Evolutionary conservation across 1,140 invertebrate genomes (phyloP), one percentile per base, ranked within the genome.

Genomic region (Wasmannia auropunctata): DNA sequence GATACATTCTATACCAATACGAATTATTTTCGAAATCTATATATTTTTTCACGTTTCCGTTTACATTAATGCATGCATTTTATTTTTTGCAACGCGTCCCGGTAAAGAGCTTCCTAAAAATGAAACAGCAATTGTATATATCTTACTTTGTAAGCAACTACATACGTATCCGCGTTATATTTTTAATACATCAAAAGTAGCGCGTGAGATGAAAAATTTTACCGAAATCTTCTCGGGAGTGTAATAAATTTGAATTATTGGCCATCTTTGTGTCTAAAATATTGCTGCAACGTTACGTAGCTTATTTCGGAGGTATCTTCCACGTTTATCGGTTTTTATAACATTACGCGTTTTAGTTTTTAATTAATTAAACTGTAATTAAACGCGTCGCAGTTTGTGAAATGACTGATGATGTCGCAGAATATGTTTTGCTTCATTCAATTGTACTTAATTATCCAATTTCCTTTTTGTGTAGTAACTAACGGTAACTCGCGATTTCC

Each of bases 371-470:
- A 22, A 31, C 22, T 80, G 6, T 10, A 70, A 70, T 43, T 22
- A 34, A 83, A 19, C 8, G 14, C 16, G 5, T 6, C 31, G 19
- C 31, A 25, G 5, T 22, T 49, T 51, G n/a, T 37, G 8, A 22
- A 63, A 79, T 25, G 19, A n/a, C 49, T 22, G 19, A 8, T 46
- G 1, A 14, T 56, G 34, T 43, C 6, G 56, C 10, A 28, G 8
- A 79, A 25, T 22, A 28, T 19, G 11, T 70, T 81, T 25, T 4
- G 11, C 28, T 28, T 56, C n/a, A 46, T 83, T 72, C 51, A 72
- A 70, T 43, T 10, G 11, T 40, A 72, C n/a, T 43, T 80, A 80
- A 72, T 65, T 81, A 34, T 70, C 34, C 46, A 81, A 72, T 81
- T 11, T 25, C 43, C 49, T 54, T 54, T 10, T 28, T 19, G 8